Evolutionary conservation across 1,140 invertebrate species (phyloP).

Genomic region (Heliconius melpomene): DNA sequence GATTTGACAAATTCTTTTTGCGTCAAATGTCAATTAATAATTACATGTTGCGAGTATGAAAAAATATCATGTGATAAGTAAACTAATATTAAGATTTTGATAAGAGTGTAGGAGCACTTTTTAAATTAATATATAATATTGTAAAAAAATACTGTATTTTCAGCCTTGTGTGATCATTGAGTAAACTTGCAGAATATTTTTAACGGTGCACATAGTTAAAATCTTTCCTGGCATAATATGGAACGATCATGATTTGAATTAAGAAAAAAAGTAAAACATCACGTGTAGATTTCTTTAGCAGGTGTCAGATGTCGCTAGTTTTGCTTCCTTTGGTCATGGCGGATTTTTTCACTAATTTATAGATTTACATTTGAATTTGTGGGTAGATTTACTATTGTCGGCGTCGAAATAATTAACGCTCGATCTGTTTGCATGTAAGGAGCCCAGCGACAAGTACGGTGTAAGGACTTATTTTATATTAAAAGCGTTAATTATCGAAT

Average conservation of each 20-base stretch:
- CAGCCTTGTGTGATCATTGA: background rate
- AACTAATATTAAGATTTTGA: background rate
- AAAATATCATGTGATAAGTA: slow-evolving; percentile 41
- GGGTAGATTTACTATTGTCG: slow-evolving; percentile 74
- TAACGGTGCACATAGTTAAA: background rate
- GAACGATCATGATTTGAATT: slow-evolving; percentile 63
- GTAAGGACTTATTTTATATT: slow-evolving; percentile 46
- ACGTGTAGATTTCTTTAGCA: slow-evolving; percentile 62
- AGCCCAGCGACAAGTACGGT: slow-evolving; percentile 61
- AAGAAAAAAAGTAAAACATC: slow-evolving; percentile 66
- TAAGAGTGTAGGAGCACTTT: background rate
- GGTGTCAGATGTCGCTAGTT: slow-evolving; percentile 72
- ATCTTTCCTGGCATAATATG: slow-evolving; percentile 57
- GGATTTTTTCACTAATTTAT: slow-evolving; percentile 73
- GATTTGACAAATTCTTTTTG: slow-evolving; percentile 49
- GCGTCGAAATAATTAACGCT: slow-evolving; percentile 66
- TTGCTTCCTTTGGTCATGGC: slow-evolving; percentile 73
- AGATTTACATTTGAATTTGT: slow-evolving; percentile 67
- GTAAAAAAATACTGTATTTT: background rate
- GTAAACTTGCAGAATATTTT: background rate
- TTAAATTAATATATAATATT: background rate
- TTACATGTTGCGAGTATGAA: slow-evolving; percentile 26
- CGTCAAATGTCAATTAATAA: slow-evolving; percentile 43
- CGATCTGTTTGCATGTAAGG: slow-evolving; percentile 55
- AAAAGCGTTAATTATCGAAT: slow-evolving; percentile 47